Base-by-base conservation (phyloP, 2,113 vertebrate genomes). In the Motacilla tschutschensis region DNA sequence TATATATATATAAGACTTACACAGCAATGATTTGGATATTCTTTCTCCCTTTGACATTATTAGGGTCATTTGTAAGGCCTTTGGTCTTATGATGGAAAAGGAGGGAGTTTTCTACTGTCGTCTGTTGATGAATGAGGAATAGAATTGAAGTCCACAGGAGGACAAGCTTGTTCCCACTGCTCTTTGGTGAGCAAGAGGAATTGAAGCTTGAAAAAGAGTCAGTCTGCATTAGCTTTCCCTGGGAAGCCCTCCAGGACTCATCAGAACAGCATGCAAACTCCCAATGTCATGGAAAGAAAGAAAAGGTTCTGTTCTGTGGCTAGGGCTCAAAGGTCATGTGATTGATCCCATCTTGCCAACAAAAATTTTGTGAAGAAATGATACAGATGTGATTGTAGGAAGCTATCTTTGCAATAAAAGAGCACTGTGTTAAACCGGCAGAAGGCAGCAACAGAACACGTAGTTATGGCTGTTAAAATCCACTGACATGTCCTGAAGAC, bases 81-180 rank as follows among this genome's bases (percentile, higher is more conserved):
- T 70, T 75, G 69, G 41, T 80, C 26, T 65, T 25, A 51, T 50
- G 24, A 46, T 28, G 55, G 24, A 50, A 29, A 57, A 46, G 60
- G 47, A 71, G 55, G 33, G 91, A 67, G 58, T 43, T 95, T 87
- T 84, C 41, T 91, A 29, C 77, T 88, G 83, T 73, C 70, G 78
- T 85, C 85, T 87, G 62, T 94, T 92, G 83, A 83, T 74, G 58
- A 69, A 57, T 67, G 66, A 66, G 29, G 19, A 87, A 64, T 21
- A 71, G 40, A 80, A 58, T 67, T 36, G 17, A 89, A 85, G 36
- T 20, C 26, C 26, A 55, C 8, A 8, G 28, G 47, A 80, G 26
- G 83, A 31, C 0, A 3, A 79, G 29, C 3, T 74, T 83, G 6
- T 26, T 83, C 5, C 26, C n/a, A 36, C 13, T 8, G 21, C n/a